These are phyloP conservation scores for Pseudorasbora parva DNA, from an alignment of 2,113 vertebrate genomes.

Conservation along the genomic window DNA sequence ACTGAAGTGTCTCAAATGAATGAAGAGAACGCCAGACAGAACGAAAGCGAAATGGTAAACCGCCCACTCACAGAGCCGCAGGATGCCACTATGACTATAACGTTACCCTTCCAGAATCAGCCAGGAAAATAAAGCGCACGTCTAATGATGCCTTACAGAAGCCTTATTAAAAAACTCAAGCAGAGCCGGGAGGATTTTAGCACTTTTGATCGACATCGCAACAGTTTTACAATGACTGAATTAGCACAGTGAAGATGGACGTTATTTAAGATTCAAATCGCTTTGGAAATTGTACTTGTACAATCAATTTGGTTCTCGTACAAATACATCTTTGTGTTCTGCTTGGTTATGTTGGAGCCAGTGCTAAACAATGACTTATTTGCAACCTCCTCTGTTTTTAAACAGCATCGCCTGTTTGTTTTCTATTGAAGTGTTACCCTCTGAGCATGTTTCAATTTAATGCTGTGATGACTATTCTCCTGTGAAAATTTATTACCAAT, in stretches of 20 bases:
- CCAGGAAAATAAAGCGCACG: conserved; percentile 59
- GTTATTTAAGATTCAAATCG: conserved; percentile 14
- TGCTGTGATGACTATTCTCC: conserved; percentile 36
- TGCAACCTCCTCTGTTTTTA: background rate
- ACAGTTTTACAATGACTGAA: conserved; percentile 16
- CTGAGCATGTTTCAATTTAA: conserved; percentile 50
- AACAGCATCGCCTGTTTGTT: conserved; percentile 1
- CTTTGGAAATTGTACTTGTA: background rate
- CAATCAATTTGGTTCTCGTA: conserved; percentile 36
- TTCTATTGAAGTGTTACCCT: conserved; percentile 19
- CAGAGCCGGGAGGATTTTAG: conserved; percentile 28
- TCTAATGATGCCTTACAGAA: conserved; percentile 44
- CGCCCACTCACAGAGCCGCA: conserved; percentile 66
- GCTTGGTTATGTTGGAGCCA: background rate
- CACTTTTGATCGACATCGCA: conserved; percentile 23
- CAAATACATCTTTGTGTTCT: conserved; percentile 5
- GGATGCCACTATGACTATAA: conserved; percentile 72
- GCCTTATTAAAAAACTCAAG: conserved; percentile 44
- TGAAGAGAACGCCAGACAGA: conserved; percentile 74
- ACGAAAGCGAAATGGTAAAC: conserved; percentile 73
- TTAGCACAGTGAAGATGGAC: background rate
- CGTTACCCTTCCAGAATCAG: conserved; percentile 70
- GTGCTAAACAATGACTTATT: conserved; percentile 23
- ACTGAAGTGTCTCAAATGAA: conserved; percentile 83
- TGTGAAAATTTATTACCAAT: conserved; percentile 35